These are phyloP conservation scores for Bucorvus abyssinicus DNA, from an alignment of 2,797 vertebrate genomes.

Conservation along the genomic window DNA sequence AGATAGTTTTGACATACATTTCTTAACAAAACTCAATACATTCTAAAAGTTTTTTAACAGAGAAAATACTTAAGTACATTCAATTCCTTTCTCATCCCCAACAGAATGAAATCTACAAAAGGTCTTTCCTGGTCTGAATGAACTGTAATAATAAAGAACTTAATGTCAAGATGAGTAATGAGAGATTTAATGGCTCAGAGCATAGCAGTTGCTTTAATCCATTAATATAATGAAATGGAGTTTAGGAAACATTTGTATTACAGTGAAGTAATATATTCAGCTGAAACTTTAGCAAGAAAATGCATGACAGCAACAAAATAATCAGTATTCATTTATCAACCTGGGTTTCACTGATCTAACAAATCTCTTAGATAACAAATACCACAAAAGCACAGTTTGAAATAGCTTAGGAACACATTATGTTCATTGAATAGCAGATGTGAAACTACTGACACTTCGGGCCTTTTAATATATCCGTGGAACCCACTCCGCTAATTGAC, in stretches of 20 bases:
- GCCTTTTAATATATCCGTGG: background rate
- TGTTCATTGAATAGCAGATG: background rate
- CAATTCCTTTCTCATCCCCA: background rate
- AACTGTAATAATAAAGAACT: background rate
- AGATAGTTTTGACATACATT: background rate
- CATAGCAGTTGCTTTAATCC: background rate
- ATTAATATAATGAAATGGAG: background rate
- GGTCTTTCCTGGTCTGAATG: background rate
- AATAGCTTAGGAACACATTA: background rate
- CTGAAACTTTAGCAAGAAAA: background rate
- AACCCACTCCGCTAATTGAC: background rate
- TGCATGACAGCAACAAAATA: background rate
- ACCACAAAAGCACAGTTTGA: background rate
- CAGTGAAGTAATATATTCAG: background rate
- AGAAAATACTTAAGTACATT: background rate
- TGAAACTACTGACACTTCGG: background rate
- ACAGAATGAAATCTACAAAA: background rate
- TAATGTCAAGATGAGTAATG: background rate
- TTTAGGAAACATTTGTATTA: background rate
- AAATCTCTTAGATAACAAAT: background rate
- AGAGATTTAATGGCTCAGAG: background rate
- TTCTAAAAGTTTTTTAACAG: background rate
- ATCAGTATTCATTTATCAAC: background rate
- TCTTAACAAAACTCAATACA: background rate
- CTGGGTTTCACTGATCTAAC: background rate